A percentile compares a stretch with the other conserved stretches of the same genome.
phyloP scores from a whole-genome alignment of 2,113 vertebrate species.

The Solea solea region DNA sequence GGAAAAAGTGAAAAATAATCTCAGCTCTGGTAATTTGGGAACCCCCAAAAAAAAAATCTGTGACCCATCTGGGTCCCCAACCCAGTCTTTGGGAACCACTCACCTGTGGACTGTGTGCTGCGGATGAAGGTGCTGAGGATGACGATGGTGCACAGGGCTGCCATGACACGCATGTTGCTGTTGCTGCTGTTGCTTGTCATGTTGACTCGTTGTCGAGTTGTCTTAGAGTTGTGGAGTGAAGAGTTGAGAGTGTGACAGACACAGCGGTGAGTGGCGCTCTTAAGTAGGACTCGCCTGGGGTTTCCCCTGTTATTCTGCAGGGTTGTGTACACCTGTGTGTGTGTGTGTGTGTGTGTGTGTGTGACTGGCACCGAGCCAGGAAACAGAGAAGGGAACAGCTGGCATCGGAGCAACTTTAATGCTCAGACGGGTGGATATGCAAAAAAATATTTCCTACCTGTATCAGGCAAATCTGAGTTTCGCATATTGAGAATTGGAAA shows the following conservation, averaged over 20 bases:
- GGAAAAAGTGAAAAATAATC: too few relatives aligned
- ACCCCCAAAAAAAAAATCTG: too few relatives aligned
- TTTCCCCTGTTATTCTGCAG: constrained; percentile 7
- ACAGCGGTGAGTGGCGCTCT: fast-evolving
- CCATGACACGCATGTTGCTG: constrained; percentile 4
- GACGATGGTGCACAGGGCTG: constrained; percentile 36
- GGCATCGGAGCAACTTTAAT: background rate
- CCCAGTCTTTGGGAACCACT: constrained; percentile 1
- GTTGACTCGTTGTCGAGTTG: too few relatives aligned
- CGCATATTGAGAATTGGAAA: too few relatives aligned
- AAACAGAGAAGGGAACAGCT: background rate
- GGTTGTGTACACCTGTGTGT: background rate
- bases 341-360: too few relatives aligned
- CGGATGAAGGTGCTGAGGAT: constrained; percentile 38
- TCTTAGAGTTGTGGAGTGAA: too few relatives aligned
- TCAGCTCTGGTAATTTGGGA: too few relatives aligned
- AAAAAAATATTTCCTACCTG: too few relatives aligned
- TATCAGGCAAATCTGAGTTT: background rate
- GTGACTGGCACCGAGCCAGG: background rate
- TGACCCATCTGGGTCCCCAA: too few relatives aligned
- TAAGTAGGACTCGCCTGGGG: constrained; percentile 16
- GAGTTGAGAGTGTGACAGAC: background rate
- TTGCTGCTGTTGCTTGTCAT: too few relatives aligned
- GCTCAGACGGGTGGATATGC: background rate
- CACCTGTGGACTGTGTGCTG: constrained; percentile 54